Percentiles rank a stretch among this genome's conserved stretches.
These are phyloP conservation scores for Terrapene triunguis DNA, from an alignment of 2,113 vertebrate species.

Conservation along the genomic window DNA sequence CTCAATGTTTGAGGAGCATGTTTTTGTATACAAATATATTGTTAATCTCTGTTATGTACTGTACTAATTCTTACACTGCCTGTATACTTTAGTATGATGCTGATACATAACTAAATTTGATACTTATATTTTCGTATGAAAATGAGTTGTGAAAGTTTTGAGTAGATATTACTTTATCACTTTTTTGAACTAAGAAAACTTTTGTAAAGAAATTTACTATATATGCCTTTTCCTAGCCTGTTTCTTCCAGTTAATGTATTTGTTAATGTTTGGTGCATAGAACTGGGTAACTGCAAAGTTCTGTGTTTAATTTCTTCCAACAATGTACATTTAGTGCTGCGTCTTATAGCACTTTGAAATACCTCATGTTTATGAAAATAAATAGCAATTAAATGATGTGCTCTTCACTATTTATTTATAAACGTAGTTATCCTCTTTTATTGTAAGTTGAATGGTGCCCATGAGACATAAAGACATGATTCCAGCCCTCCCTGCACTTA, in stretches of 20 bases:
- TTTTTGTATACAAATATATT: slow-evolving; percentile 98
- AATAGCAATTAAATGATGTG: slow-evolving; percentile 91
- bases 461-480: neutral
- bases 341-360: slow-evolving; percentile 99
- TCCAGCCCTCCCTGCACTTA: neutral
- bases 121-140: slow-evolving; percentile 99
- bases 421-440: neutral
- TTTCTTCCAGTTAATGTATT: slow-evolving; percentile 96
- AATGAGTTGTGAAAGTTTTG: slow-evolving; percentile 97
- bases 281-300: slow-evolving; percentile 97
- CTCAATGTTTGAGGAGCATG: slow-evolving; percentile 96
- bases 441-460: slow-evolving; percentile 16
- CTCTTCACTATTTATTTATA: slow-evolving; percentile 66
- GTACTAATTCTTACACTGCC: slow-evolving; percentile 99
- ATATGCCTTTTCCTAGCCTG: slow-evolving; percentile 93
- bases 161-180: slow-evolving; percentile 99
- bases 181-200: slow-evolving; percentile 92
- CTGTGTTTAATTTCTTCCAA: slow-evolving; percentile 90
- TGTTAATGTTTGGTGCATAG: slow-evolving; percentile 99
- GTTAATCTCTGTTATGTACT: slow-evolving; percentile 94
- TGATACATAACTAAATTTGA: slow-evolving; percentile 99
- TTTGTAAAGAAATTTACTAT: slow-evolving; percentile 99
- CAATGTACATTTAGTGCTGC: slow-evolving; percentile 99
- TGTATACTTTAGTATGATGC: slow-evolving; percentile 99
- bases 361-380: slow-evolving; percentile 99